Evolutionary conservation across 2,797 vertebrate species (phyloP).

Genomic region (Melanotaenia boesemani): DNA sequence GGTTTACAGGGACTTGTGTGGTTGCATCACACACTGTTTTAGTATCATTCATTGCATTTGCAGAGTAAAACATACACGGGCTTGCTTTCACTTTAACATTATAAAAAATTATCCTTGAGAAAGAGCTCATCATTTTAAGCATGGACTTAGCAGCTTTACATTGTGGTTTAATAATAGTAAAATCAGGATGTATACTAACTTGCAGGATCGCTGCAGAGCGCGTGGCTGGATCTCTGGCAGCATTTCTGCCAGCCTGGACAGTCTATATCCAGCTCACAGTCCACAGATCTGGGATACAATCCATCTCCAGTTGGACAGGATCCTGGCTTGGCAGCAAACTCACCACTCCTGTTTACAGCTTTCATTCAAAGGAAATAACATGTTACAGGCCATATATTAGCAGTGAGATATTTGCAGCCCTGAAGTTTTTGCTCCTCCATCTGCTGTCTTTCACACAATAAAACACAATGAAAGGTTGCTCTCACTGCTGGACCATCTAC

Average conservation of each 20-base stretch:
- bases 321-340: slow-evolving; percentile 87
- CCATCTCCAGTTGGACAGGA: slow-evolving; percentile 80
- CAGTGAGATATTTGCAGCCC: slow-evolving; percentile 47
- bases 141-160: background rate
- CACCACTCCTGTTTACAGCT: slow-evolving; percentile 85
- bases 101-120: background rate
- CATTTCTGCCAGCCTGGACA: slow-evolving; percentile 92
- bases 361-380: slow-evolving; percentile 66
- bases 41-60: background rate
- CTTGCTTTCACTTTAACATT: background rate
- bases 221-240: slow-evolving; percentile 76
- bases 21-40: background rate
- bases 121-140: background rate
- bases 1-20: no score
- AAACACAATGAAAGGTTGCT: slow-evolving; percentile 40
- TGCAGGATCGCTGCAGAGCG: slow-evolving; percentile 67
- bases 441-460: slow-evolving; percentile 59
- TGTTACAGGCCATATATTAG: slow-evolving; percentile 60
- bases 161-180: background rate
- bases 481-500: slow-evolving; percentile 12
- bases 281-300: slow-evolving; percentile 23
- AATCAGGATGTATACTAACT: slow-evolving; percentile 67
- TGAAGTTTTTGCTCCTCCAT: slow-evolving; percentile 47
- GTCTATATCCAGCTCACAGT: slow-evolving; percentile 86
- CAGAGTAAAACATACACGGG: background rate